A percentile compares a stretch with the other conserved stretches of the same genome.
These are phyloP conservation scores for Melanotaenia nigrans DNA, from an alignment of 2,797 vertebrate species.

Conservation along the genomic window DNA sequence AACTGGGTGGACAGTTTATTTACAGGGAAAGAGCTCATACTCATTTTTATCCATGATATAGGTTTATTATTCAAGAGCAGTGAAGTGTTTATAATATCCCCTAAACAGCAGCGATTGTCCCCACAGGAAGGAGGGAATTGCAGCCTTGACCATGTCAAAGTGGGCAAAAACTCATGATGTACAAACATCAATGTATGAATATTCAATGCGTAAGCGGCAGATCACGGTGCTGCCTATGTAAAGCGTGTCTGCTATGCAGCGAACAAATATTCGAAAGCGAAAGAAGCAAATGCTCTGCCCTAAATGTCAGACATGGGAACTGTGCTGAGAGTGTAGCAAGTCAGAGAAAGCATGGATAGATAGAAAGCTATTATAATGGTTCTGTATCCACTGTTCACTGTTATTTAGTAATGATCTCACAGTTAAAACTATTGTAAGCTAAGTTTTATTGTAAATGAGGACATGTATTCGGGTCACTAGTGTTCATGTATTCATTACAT, in stretches of 20 bases:
- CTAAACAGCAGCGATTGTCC: constrained; percentile 48
- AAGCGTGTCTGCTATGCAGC: constrained; percentile 32
- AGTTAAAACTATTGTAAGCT: constrained; percentile 45
- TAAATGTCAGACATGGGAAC: constrained; percentile 34
- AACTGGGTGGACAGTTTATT: constrained; percentile 64
- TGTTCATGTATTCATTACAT: constrained; percentile 44
- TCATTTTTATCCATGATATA: constrained; percentile 62
- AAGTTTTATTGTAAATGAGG: constrained; percentile 56
- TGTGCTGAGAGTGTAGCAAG: constrained; percentile 39
- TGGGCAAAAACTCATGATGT: constrained; percentile 34
- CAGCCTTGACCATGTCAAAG: constrained; percentile 47
- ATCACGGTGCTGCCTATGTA: constrained; percentile 21
- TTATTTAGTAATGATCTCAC: constrained; percentile 53
- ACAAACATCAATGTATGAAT: constrained; percentile 40
- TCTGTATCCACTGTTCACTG: constrained; percentile 59
- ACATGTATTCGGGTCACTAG: constrained; percentile 48
- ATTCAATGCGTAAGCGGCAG: constrained; percentile 35
- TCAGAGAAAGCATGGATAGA: constrained; percentile 75
- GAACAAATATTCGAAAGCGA: constrained; percentile 31
- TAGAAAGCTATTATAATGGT: constrained; percentile 62
- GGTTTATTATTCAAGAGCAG: constrained; percentile 62
- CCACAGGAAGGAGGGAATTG: constrained; percentile 38
- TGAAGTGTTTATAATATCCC: constrained; percentile 63
- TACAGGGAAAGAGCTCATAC: constrained; percentile 54
- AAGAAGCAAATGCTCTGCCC: constrained; percentile 1